Evolutionary conservation across 92 coral and sea anemone species (phyloP).

Genomic region (Phenganax subtilis): DNA sequence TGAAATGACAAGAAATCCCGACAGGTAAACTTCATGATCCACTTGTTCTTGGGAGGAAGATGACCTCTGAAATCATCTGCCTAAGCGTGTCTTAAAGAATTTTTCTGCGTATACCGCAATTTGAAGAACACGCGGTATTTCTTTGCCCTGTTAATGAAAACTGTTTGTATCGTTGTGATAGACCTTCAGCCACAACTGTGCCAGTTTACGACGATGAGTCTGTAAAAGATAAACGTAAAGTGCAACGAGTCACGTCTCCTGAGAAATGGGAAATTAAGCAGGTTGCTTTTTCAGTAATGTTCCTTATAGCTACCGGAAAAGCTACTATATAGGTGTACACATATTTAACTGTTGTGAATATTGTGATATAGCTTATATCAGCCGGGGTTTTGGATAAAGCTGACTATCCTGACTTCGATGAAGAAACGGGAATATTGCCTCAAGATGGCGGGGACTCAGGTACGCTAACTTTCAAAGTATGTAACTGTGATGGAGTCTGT

Average conservation of each 20-base stretch:
- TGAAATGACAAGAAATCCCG: slow-evolving; percentile 91
- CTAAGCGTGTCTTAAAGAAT: too few species aligned
- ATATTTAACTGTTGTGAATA: not conserved
- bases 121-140: too few species aligned
- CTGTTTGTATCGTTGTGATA: not conserved
- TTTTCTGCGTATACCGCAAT: too few species aligned
- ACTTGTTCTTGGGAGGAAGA: not conserved
- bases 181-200: slow-evolving; percentile 67
- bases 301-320: not conserved
- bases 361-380: slow-evolving; percentile 61
- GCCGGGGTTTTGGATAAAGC: slow-evolving; percentile 97
- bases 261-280: slow-evolving; percentile 98
- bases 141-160: too few species aligned
- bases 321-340: not conserved
- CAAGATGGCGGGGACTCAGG: slow-evolving; percentile 90
- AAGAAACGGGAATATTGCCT: slow-evolving; percentile 86
- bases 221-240: slow-evolving; percentile 67
- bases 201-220: slow-evolving; percentile 91
- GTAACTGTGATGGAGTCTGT: too few species aligned
- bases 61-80: not conserved
- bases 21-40: slow-evolving; percentile 48
- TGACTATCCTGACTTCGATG: slow-evolving; percentile 96
- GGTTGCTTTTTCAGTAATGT: slow-evolving; percentile 40
- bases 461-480: slow-evolving; percentile 6
- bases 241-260: slow-evolving; percentile 94